phyloP scores from a whole-genome alignment of 2,797 vertebrate genomes.

The Enteromius unitaeniatus region DNA sequence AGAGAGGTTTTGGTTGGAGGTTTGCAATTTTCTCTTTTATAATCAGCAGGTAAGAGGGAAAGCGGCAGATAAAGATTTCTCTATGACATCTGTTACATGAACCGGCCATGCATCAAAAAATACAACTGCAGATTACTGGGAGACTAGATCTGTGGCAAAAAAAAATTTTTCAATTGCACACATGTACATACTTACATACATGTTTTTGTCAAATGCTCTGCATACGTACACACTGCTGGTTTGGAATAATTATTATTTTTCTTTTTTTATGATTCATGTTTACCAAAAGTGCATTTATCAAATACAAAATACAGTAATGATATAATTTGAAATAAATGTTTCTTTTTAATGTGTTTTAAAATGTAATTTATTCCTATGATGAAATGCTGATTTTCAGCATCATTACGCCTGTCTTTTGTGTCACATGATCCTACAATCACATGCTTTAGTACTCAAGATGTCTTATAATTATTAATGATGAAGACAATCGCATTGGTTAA shows the following conservation, averaged over 20 bases:
- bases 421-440: not conserved
- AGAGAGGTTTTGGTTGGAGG: not conserved
- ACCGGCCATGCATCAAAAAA: not conserved
- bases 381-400: not conserved
- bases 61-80: not conserved
- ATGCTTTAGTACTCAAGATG: not conserved
- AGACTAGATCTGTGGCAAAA: not conserved
- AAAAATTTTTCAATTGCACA: not conserved
- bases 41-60: not conserved
- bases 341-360: not conserved
- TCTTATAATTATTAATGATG: not conserved
- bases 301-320: not conserved
- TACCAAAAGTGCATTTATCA: not conserved
- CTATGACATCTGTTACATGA: not conserved
- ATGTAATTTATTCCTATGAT: not conserved
- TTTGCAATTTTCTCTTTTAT: not conserved
- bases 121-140: not conserved
- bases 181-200: not conserved
- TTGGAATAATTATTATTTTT: not conserved
- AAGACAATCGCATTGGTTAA: not conserved
- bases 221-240: not conserved
- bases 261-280: not conserved
- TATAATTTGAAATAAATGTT: not conserved
- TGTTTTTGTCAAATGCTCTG: not conserved
- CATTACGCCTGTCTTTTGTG: not conserved